Conservation (phyloP, 2,797 vertebrate species). For the Alectoris magna region DNA sequence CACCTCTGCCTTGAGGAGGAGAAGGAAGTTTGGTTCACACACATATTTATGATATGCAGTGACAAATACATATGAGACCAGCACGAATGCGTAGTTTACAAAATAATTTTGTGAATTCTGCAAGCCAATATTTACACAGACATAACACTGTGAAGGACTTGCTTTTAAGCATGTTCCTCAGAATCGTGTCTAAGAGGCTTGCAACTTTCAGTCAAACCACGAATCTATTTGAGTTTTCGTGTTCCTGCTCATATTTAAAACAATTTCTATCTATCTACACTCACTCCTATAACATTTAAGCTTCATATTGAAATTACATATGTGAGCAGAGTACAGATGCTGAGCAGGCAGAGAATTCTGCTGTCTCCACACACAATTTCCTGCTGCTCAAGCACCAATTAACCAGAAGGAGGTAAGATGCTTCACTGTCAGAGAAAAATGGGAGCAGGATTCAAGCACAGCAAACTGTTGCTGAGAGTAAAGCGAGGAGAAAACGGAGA, state of each 20-base stretch:
- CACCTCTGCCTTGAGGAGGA: not conserved
- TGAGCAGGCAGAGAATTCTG: slow-evolving; percentile 46
- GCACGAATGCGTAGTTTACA: too few species aligned
- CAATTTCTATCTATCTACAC: not conserved
- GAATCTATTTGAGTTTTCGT: not conserved
- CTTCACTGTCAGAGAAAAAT: slow-evolving; percentile 34
- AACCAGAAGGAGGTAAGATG: slow-evolving; percentile 24
- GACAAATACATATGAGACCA: not conserved
- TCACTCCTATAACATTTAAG: slow-evolving; percentile 9
- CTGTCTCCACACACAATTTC: not conserved
- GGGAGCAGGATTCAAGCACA: slow-evolving; percentile 12
- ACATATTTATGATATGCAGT: not conserved
- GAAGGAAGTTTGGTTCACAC: not conserved
- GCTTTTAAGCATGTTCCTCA: not conserved
- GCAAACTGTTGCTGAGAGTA: slow-evolving; percentile 20
- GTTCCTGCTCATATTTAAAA: not conserved
- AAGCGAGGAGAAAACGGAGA: not conserved
- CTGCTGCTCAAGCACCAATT: slow-evolving; percentile 60
- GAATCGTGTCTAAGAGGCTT: not conserved
- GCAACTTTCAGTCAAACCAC: not conserved
- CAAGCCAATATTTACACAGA: not conserved
- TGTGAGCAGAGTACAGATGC: slow-evolving; percentile 38
- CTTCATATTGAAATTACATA: not conserved
- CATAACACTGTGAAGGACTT: not conserved
- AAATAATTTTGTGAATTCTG: not conserved